Conservation (phyloP, 2,113 vertebrate species). For the Gobiocypris rarus region DNA sequence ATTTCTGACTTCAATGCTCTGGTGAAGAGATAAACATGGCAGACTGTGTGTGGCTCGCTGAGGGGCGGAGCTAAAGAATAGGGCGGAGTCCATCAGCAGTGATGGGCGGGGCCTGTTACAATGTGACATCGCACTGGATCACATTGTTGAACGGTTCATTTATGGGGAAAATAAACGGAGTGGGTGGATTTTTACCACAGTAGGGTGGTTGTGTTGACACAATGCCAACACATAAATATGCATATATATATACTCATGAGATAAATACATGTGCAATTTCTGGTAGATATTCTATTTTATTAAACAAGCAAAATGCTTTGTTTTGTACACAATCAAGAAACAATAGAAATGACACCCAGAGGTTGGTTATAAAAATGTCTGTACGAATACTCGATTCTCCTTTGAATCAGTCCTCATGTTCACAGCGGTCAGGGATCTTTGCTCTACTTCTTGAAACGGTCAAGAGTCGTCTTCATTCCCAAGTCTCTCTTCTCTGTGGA, state of each 20-base stretch:
- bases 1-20: too few relatives aligned
- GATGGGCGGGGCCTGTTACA: too few relatives aligned
- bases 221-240: too few relatives aligned
- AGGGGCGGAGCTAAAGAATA: too few relatives aligned
- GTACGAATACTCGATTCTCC: neutral
- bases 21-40: too few relatives aligned
- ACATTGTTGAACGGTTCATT: too few relatives aligned
- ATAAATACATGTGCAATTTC: neutral
- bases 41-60: too few relatives aligned
- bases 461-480: slow-evolving; percentile 74
- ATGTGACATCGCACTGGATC: too few relatives aligned
- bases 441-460: slow-evolving; percentile 80
- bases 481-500: slow-evolving; percentile 1
- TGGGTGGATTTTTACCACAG: too few relatives aligned
- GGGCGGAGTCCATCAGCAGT: too few relatives aligned
- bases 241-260: neutral
- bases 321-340: neutral
- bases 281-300: neutral
- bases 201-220: too few relatives aligned
- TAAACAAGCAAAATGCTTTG: neutral
- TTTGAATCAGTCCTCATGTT: neutral
- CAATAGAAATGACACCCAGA: neutral
- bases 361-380: neutral
- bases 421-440: neutral
- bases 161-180: too few relatives aligned